These are phyloP conservation scores for Clarias batrachus DNA, from an alignment of 2,113 vertebrate genomes.

Conservation along the genomic window DNA sequence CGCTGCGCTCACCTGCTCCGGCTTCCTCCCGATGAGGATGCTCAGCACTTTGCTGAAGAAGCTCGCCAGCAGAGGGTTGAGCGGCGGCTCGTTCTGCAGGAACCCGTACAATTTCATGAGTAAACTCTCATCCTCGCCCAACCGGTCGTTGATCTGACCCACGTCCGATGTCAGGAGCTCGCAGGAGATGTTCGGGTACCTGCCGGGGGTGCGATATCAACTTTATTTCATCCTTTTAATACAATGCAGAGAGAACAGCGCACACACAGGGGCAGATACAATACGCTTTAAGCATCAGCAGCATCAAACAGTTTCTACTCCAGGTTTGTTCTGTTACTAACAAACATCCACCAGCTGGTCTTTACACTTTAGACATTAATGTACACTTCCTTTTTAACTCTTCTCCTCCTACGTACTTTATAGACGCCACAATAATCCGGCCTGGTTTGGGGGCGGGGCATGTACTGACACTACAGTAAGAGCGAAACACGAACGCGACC, in stretches of 20 bases:
- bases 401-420: not conserved
- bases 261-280: not conserved
- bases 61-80: constrained; percentile 95
- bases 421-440: not conserved
- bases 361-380: not conserved
- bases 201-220: constrained; percentile 45
- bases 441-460: not conserved
- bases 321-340: not conserved
- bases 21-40: constrained; percentile 98
- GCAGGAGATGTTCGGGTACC: constrained; percentile 98
- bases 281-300: too few relatives aligned
- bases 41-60: constrained; percentile 99
- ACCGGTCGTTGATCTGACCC: constrained; percentile 91
- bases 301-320: not conserved
- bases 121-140: constrained; percentile 94
- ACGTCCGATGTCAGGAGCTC: constrained; percentile 97
- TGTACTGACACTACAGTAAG: not conserved
- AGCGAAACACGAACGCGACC: not conserved
- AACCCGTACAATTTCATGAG: constrained; percentile 91
- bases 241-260: not conserved
- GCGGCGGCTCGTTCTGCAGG: constrained; percentile 88
- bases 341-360: not conserved
- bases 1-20: constrained; percentile 83
- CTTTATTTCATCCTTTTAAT: not conserved
- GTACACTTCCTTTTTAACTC: not conserved